Conservation (phyloP, 2,797 vertebrate genomes). For the Schizopygopsis pylzovi region DNA sequence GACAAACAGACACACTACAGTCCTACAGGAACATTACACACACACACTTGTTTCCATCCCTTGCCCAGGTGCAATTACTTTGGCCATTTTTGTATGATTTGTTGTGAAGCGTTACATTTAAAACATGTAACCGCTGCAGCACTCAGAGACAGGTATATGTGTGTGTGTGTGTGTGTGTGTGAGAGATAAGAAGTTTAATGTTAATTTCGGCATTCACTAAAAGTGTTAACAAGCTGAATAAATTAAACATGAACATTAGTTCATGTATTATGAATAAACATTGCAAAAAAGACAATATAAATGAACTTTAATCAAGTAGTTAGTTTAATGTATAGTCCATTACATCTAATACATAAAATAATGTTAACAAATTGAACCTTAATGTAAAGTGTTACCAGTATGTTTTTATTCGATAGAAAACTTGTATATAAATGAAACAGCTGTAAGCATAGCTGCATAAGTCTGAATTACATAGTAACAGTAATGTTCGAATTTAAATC, state of each 20-base stretch:
- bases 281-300: too few species aligned
- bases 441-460: background rate
- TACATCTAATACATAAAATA: background rate
- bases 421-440: background rate
- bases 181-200: background rate
- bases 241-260: too few species aligned
- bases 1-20: constrained; percentile 7
- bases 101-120: background rate
- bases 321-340: background rate
- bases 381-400: background rate
- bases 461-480: background rate
- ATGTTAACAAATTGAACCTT: background rate
- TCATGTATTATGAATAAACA: too few species aligned
- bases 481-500: background rate
- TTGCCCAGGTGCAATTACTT: background rate
- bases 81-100: background rate
- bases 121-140: background rate
- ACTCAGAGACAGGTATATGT: background rate
- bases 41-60: background rate
- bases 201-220: too few species aligned
- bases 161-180: background rate
- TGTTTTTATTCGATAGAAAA: background rate
- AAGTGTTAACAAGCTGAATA: too few species aligned
- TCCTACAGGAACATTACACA: background rate
- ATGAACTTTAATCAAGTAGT: background rate